A percentile compares a stretch with the other conserved stretches of the same genome.
These are phyloP conservation scores for Drosophila yooni DNA, from an alignment of 2,888 invertebrate genomes.

Conservation along the genomic window DNA sequence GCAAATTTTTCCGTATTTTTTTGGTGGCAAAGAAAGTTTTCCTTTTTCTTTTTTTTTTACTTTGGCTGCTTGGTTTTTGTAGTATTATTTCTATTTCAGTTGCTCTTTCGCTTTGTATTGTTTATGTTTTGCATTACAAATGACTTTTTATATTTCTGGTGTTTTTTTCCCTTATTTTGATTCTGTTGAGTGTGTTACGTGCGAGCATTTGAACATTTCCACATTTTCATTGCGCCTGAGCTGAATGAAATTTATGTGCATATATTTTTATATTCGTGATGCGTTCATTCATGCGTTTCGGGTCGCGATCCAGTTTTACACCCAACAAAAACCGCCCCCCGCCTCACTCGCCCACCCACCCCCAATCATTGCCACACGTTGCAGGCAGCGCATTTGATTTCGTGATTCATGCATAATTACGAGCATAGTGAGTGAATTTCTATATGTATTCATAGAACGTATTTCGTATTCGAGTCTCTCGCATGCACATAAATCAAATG, in stretches of 20 bases:
- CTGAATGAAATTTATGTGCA: conserved; percentile 73
- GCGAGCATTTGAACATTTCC: conserved; percentile 73
- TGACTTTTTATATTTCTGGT: conserved; percentile 34
- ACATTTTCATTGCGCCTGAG: conserved; percentile 69
- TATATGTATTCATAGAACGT: conserved; percentile 43
- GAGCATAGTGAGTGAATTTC: conserved; percentile 26
- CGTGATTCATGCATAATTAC: conserved; percentile 74
- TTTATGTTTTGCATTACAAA: conserved; percentile 73
- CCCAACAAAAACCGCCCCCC: not conserved
- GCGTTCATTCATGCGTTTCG: conserved; percentile 71
- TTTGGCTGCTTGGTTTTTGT: conserved; percentile 38
- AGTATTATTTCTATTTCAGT: conserved; percentile 46
- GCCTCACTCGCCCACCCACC: not conserved
- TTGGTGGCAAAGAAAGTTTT: not conserved
- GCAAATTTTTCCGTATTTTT: not conserved
- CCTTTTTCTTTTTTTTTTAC: conserved; percentile 7
- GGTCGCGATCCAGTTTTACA: conserved; percentile 38
- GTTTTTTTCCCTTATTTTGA: conserved; percentile 22
- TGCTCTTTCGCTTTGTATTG: conserved; percentile 36
- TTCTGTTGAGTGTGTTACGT: conserved; percentile 50
- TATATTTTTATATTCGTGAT: conserved; percentile 52
- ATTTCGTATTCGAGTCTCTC: conserved; percentile 35
- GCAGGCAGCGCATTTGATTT: conserved; percentile 55
- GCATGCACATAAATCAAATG: conserved; percentile 49
- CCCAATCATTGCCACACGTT: conserved; percentile 16